These are phyloP conservation scores for Sminthurides aquaticus DNA, from an alignment of 2,888 invertebrate species.

Conservation along the genomic window DNA sequence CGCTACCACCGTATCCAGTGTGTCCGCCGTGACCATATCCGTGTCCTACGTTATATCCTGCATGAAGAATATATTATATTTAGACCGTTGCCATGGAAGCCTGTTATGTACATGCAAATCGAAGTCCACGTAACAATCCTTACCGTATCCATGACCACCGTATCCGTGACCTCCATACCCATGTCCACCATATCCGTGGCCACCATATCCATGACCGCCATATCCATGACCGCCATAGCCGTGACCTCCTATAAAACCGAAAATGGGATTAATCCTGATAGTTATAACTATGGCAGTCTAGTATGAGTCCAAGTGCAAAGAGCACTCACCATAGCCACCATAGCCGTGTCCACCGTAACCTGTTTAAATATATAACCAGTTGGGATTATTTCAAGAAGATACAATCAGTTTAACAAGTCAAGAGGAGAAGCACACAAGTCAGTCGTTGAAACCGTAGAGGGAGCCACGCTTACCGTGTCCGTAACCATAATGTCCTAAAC, in stretches of 20 bases:
- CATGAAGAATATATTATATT: conserved; percentile 5
- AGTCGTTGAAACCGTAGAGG: no score
- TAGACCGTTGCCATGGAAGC: neutral
- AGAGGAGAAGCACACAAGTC: no score
- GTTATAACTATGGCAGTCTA: neutral
- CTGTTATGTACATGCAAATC: neutral
- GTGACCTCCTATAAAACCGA: neutral
- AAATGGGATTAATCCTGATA: neutral
- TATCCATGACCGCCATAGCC: conserved; percentile 15
- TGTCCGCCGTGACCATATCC: conserved; percentile 4
- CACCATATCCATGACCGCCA: conserved; percentile 14
- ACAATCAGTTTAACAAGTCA: no score
- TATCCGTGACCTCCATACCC: conserved; percentile 5
- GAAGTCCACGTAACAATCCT: neutral
- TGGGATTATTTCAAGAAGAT: no score
- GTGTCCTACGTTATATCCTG: conserved; percentile 4
- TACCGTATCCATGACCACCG: neutral
- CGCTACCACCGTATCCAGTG: neutral
- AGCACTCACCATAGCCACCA: conserved; percentile 10
- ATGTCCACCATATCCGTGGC: conserved; percentile 12
- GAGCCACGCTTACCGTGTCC: neutral
- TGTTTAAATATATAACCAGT: no score
- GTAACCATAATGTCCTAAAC: neutral
- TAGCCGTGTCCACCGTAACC: conserved; percentile 7
- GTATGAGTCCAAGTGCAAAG: neutral